phyloP scores from a whole-genome alignment of 2,113 vertebrate genomes.

The Xiphias gladius region DNA sequence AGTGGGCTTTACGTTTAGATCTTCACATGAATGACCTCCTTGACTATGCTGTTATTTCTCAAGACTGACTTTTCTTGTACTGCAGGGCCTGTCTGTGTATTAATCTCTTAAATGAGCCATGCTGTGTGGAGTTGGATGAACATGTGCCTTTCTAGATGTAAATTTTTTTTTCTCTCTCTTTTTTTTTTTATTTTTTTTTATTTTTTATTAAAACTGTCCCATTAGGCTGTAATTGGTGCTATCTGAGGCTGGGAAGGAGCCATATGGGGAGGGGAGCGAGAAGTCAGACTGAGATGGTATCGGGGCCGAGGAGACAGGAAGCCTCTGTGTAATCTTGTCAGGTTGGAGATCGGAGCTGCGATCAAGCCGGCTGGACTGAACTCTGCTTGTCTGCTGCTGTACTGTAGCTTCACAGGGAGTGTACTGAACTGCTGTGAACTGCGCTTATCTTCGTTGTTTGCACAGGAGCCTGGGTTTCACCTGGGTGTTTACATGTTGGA shows the following conservation, averaged over 20 bases:
- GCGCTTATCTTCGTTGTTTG: slow-evolving; percentile 37
- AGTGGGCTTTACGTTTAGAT: slow-evolving; percentile 56
- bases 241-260: slow-evolving; percentile 72
- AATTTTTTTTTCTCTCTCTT: too few relatives aligned
- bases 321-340: slow-evolving; percentile 84
- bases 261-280: slow-evolving; percentile 59
- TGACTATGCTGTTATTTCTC: slow-evolving; percentile 66
- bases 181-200: too few relatives aligned
- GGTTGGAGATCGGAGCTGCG: slow-evolving; percentile 71
- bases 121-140: slow-evolving; percentile 67
- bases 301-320: slow-evolving; percentile 80
- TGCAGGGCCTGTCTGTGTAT: slow-evolving; percentile 61
- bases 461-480: slow-evolving; percentile 31
- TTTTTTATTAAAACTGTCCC: slow-evolving; percentile 82
- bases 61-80: slow-evolving; percentile 52
- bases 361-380: slow-evolving; percentile 63
- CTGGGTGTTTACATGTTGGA: slow-evolving; percentile 42
- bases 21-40: slow-evolving; percentile 73
- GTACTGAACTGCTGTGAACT: slow-evolving; percentile 44
- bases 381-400: slow-evolving; percentile 51
- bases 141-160: slow-evolving; percentile 71
- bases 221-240: slow-evolving; percentile 82
- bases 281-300: slow-evolving; percentile 82
- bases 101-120: slow-evolving; percentile 83
- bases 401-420: slow-evolving; percentile 21